phyloP scores from a whole-genome alignment of 1,140 invertebrate species.

The Episyrphus balteatus region DNA sequence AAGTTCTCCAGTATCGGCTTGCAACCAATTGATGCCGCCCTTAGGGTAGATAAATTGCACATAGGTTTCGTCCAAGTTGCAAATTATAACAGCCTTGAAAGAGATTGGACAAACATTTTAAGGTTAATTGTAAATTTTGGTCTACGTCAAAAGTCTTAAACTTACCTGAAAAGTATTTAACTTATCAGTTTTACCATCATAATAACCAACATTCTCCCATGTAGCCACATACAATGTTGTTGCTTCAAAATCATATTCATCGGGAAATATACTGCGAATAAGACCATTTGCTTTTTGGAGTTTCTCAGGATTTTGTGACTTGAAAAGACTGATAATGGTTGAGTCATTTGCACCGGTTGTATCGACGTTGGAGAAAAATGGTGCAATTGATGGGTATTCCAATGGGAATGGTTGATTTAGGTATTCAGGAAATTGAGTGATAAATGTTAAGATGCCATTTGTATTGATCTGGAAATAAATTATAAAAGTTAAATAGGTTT shows the following conservation, averaged over 20 bases:
- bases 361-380: conserved; percentile 86
- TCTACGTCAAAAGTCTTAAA: not conserved
- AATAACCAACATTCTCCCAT: conserved; percentile 55
- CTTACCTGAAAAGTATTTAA: conserved; percentile 43
- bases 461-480: conserved; percentile 66
- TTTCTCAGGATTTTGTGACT: conserved; percentile 53
- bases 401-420: conserved; percentile 82
- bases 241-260: conserved; percentile 51
- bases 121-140: not conserved
- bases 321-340: conserved; percentile 68
- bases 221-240: conserved; percentile 52
- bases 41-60: conserved; percentile 78
- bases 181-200: conserved; percentile 38
- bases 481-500: not conserved
- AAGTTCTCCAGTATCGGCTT: conserved; percentile 52
- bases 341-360: conserved; percentile 43
- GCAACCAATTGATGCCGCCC: conserved; percentile 82
- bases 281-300: conserved; percentile 54
- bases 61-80: conserved; percentile 71
- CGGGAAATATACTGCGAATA: conserved; percentile 58
- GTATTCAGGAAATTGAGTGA: conserved; percentile 71
- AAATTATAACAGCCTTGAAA: conserved; percentile 73
- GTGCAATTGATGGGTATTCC: conserved; percentile 80
- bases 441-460: conserved; percentile 84
- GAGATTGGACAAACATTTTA: conserved; percentile 4